These are phyloP conservation scores for Atrichornis clamosus DNA, from an alignment of 2,113 vertebrate species.

Conservation along the genomic window DNA sequence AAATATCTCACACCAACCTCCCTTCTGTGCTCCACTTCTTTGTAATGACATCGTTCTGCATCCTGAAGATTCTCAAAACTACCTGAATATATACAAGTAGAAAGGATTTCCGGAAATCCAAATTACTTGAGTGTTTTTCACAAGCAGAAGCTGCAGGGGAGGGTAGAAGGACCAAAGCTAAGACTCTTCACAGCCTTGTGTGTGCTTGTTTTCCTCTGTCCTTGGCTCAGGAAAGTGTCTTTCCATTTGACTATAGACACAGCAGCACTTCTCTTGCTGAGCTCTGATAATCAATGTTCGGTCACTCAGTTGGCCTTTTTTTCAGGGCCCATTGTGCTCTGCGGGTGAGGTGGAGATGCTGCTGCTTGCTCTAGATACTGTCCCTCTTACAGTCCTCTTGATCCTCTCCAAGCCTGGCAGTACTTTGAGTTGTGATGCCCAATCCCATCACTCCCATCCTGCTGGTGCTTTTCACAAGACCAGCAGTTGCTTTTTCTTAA, in stretches of 20 bases:
- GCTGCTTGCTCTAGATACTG: neutral
- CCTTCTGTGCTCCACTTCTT: neutral
- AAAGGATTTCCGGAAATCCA: neutral
- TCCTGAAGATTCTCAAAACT: neutral
- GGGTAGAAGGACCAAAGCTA: neutral
- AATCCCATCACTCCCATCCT: neutral
- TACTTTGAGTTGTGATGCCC: neutral
- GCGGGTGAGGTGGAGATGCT: neutral
- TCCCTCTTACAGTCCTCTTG: rapidly evolving
- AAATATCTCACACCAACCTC: neutral
- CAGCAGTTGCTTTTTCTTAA: neutral
- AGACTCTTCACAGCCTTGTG: neutral
- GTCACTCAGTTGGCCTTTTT: neutral
- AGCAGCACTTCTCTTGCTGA: conserved; percentile 66
- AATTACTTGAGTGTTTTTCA: neutral
- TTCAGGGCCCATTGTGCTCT: neutral
- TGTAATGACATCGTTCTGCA: neutral
- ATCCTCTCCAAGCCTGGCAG: neutral
- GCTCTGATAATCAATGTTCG: conserved; percentile 72
- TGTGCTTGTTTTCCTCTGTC: conserved; percentile 12
- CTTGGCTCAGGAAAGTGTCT: conserved; percentile 52
- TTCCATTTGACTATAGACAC: conserved; percentile 70
- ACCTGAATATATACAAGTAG: neutral
- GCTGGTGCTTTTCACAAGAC: neutral
- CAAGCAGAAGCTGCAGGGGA: neutral